A percentile compares a stretch with the other conserved stretches of the same genome.
phyloP scores from a whole-genome alignment of 2,113 vertebrate genomes.

The Podarcis raffonei region DNA sequence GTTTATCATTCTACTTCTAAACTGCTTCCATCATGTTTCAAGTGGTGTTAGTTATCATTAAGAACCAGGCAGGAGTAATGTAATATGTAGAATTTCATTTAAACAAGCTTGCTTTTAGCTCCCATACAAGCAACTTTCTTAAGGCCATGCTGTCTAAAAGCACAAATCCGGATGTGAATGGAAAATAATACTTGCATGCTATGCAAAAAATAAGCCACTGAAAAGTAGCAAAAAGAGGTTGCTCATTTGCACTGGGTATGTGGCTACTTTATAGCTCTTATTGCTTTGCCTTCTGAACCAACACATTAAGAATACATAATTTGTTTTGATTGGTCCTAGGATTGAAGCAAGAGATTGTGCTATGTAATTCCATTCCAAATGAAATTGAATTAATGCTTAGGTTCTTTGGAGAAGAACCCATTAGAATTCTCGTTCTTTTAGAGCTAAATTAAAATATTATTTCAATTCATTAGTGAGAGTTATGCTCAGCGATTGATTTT shows the following conservation, averaged over 20 bases:
- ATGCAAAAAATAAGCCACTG: neutral
- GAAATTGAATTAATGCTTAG: conserved; percentile 13
- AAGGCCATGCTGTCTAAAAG: neutral
- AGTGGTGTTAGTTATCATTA: too few species aligned
- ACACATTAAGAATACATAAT: neutral
- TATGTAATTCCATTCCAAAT: conserved; percentile 7
- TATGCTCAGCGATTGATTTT: conserved; percentile 20
- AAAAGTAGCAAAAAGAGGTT: neutral
- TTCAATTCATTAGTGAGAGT: conserved; percentile 19
- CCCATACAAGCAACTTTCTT: neutral
- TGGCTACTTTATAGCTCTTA: neutral
- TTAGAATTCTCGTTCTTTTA: conserved; percentile 26
- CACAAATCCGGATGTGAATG: neutral
- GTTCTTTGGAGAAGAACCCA: conserved; percentile 23
- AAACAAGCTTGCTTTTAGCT: too few species aligned
- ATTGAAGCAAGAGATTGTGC: neutral
- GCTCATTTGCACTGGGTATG: neutral
- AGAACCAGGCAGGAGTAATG: too few species aligned
- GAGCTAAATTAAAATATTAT: conserved; percentile 41
- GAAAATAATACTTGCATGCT: neutral
- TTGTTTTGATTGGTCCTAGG: conserved; percentile 7
- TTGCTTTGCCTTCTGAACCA: conserved; percentile 15
- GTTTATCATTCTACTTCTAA: too few species aligned
- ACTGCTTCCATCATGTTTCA: too few species aligned
- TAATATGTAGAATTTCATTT: too few species aligned